Conservation (phyloP, 1,140 invertebrate species). For the Conus betulinus region DNA sequence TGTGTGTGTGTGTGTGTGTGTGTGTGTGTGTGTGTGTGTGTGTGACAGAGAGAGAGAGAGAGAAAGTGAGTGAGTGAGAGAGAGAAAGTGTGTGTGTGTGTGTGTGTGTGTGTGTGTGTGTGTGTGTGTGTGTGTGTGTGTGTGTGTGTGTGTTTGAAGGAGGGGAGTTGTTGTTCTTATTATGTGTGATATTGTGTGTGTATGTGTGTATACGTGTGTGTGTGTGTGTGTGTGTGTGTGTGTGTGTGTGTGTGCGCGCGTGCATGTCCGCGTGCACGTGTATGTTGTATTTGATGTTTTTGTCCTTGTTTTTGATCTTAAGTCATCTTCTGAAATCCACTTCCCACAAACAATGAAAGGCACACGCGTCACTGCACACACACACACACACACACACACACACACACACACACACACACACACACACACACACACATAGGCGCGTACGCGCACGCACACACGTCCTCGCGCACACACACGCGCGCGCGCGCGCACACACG, state of each 20-base stretch:
- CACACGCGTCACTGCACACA: not conserved
- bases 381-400: conserved; percentile 26
- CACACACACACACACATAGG: conserved; percentile 27
- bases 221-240: conserved; percentile 18
- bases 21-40: no score
- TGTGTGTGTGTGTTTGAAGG: not conserved
- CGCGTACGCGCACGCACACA: conserved; percentile 21
- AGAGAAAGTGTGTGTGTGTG: not conserved
- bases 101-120: conserved; percentile 21
- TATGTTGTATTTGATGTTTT: no score
- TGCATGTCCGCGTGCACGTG: no score
- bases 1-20: no score
- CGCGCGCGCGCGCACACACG: not conserved
- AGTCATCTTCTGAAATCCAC: not conserved
- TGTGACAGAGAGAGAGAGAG: no score
- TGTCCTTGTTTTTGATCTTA: not conserved
- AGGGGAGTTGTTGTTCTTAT: no score
- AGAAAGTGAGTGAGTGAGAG: no score
- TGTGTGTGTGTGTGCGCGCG: no score
- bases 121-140: conserved; percentile 14
- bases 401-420: conserved; percentile 32
- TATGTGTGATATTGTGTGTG: no score
- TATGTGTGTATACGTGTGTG: not conserved
- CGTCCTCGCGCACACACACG: conserved; percentile 5
- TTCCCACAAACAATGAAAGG: no score